Percentiles rank a stretch among this genome's conserved stretches.
These are phyloP conservation scores for Polyodon spathula DNA, from an alignment of 2,113 vertebrate genomes.

Conservation along the genomic window DNA sequence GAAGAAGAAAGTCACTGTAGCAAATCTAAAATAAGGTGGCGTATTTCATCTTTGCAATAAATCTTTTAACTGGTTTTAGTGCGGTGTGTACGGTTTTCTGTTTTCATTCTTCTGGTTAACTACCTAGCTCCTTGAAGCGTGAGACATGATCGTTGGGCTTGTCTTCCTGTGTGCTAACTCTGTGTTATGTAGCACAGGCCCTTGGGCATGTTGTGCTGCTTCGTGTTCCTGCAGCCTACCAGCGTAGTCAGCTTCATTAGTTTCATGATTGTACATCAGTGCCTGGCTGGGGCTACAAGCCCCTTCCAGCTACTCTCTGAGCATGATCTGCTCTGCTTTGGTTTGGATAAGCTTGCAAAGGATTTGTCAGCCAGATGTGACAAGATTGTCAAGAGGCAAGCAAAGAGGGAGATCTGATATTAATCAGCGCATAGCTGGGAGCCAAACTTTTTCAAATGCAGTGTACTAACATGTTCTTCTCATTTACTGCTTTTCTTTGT, in stretches of 20 bases:
- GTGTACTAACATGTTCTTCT: conserved; percentile 82
- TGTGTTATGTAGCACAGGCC: conserved; percentile 41
- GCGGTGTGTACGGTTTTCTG: conserved; percentile 14
- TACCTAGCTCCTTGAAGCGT: conserved; percentile 41
- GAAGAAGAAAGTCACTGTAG: not conserved
- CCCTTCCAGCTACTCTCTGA: conserved; percentile 60
- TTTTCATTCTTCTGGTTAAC: conserved; percentile 21
- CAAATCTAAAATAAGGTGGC: not conserved
- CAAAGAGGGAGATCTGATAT: conserved; percentile 76
- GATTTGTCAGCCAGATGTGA: conserved; percentile 91
- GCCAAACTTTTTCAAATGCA: conserved; percentile 77
- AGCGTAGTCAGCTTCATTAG: conserved; percentile 72
- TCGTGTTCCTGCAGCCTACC: conserved; percentile 49
- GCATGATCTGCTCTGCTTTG: conserved; percentile 56
- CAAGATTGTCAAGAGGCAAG: conserved; percentile 71
- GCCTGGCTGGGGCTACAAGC: conserved; percentile 55
- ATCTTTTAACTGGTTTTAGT: not conserved
- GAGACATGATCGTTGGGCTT: conserved; percentile 45
- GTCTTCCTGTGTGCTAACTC: conserved; percentile 44
- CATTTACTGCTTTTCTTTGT: conserved; percentile 64
- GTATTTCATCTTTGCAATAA: not conserved
- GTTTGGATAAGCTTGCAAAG: conserved; percentile 67
- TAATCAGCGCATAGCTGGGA: conserved; percentile 81
- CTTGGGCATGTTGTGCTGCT: conserved; percentile 50
- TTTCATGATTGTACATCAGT: conserved; percentile 64